Evolutionary conservation across 2,797 vertebrate genomes (phyloP), one percentile per base, ranked within the genome.

Genomic region (Chelonia mydas): DNA sequence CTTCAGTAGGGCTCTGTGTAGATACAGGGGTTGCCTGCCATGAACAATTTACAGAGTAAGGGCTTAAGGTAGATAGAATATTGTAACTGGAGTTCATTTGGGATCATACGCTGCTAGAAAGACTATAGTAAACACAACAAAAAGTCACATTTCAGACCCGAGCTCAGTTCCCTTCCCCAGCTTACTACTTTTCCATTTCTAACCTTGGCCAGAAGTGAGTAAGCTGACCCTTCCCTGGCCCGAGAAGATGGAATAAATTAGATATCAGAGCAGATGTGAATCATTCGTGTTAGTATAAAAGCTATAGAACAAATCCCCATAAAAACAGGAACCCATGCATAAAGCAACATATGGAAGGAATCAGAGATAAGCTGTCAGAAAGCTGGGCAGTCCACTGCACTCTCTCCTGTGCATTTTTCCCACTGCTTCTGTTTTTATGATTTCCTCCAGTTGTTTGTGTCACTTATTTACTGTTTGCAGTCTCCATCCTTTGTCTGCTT

Each of bases 241-340:
- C 92, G 93, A 97, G 96, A 95, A 95, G 96, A 97, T 95, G 97
- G 82, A 94, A 96, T 93, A 97, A 97, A 98, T 96, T 94, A 96
- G 95, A 90, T 94, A 93, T 89, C 74, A 93, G 93, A 98, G 94
- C 98, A 98, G 98, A 98, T 98, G 98, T 85, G 97, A 98, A 96
- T 97, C 98, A 96, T 98, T 98, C 92, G 17, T 92, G 93, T 97
- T 97, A 90, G 94, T 93, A 95, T 79, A 95, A 97, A 97, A 98
- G 97, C 97, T 94, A 96, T 55, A 88, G 96, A 97, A 97, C 87
- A 92, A 97, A 96, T 94, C 53, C 93, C 90, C 94, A 97, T 98
- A 98, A 96, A 97, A 98, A 92, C 92, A 93, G 50, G 33, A 97
- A 98, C 96, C 94, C 81, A 55, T 96, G 95, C 95, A 92, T 97